Evolutionary conservation across 2,113 vertebrate species (phyloP), one percentile per base, ranked within the genome.

Genomic region (Agapornis roseicollis): DNA sequence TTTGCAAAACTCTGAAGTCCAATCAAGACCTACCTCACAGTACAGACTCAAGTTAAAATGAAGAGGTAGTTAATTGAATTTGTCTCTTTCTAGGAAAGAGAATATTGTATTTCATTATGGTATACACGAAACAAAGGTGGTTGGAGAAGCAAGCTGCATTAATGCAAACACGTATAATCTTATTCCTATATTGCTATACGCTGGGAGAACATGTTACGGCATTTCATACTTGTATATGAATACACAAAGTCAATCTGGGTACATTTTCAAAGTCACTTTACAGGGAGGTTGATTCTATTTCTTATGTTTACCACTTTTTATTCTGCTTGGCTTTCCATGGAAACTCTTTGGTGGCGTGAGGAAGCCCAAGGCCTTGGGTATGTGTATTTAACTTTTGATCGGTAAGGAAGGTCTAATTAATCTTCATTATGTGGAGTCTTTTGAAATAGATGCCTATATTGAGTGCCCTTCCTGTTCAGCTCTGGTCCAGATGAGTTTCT

Each of bases 371-470:
- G 93, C 88, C 83, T 79, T 87, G 70, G 53, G 58, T 88, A 70
- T 61, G 90, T 87, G 78, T 92, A 72, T 92, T 97, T 97, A 94
- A 89, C 95, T 94, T 90, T 12, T 68, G 91, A 74, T 92, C 6
- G 7, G 87, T 78, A 66, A 44, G 78, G 82, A 78, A 92, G 47
- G 89, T 44, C 96, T 95, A 97, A 97, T 97, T 97, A 97, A 97
- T 97, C 97, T 97, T 97, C 96, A 97, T 97, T 97, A 97, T 2
- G 61, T 17, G 64, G 89, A 73, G 82, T 17, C 92, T 93, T 97
- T 97, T 92, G 92, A 97, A 97, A 97, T 86, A 64, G 90, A 89
- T 92, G 86, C 90, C 94, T 95, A 47, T 77, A 85, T 23, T 71
- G 90, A 90, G 71, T 53, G 79, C 84, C 68, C 68, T 96, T 97